These are phyloP conservation scores for Dorcus parallelipipedus DNA, from an alignment of 2,888 invertebrate species.

Conservation along the genomic window DNA sequence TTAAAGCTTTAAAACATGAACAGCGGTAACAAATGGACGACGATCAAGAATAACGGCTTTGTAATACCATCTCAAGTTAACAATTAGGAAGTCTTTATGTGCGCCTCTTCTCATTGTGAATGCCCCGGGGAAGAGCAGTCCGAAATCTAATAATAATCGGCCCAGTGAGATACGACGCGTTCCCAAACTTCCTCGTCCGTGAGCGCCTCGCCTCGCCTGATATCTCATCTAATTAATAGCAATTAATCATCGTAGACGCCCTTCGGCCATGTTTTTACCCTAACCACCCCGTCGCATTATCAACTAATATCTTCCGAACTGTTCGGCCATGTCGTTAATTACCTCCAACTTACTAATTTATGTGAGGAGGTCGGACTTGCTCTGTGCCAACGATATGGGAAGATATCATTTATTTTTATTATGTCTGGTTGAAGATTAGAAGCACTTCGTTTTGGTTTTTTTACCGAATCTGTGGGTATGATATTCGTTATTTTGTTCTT, in stretches of 20 bases:
- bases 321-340: slow-evolving; percentile 29
- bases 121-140: slow-evolving; percentile 15
- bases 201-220: slow-evolving; percentile 19
- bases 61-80: slow-evolving; percentile 15
- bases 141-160: slow-evolving; percentile 28
- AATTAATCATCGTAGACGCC: slow-evolving; percentile 32
- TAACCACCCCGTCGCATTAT: slow-evolving; percentile 28
- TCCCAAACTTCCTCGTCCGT: slow-evolving; percentile 25
- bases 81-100: slow-evolving; percentile 17
- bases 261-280: slow-evolving; percentile 29
- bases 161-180: slow-evolving; percentile 26
- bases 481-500: no score
- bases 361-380: slow-evolving; percentile 11
- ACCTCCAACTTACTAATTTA: slow-evolving; percentile 25
- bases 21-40: slow-evolving; percentile 6
- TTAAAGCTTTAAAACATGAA: not conserved
- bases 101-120: slow-evolving; percentile 17
- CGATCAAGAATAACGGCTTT: slow-evolving; percentile 16
- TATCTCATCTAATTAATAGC: slow-evolving; percentile 32
- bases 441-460: no score
- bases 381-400: no score
- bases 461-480: no score
- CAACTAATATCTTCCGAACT: slow-evolving; percentile 30
- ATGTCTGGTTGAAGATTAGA: no score
- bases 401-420: no score